Conservation (phyloP, 2,797 vertebrate genomes). For the Argyrosomus regius region DNA sequence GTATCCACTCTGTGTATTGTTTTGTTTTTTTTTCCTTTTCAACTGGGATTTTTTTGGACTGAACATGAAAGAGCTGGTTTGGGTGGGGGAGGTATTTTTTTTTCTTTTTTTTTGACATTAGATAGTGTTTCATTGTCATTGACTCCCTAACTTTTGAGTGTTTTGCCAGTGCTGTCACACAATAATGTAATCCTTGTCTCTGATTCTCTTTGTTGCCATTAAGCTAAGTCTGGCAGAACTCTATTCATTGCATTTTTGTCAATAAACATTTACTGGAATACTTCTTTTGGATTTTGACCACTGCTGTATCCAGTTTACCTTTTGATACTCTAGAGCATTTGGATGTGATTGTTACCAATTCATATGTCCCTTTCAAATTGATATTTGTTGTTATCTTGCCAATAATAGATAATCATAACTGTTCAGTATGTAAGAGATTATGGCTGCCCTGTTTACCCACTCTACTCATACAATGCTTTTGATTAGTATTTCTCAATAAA, state of each 20-base stretch:
- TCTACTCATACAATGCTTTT: slow-evolving; percentile 20
- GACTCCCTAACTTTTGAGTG: slow-evolving; percentile 60
- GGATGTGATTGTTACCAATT: slow-evolving; percentile 33
- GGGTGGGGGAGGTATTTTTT: slow-evolving; percentile 14
- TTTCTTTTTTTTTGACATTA: slow-evolving; percentile 47
- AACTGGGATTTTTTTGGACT: slow-evolving; percentile 39
- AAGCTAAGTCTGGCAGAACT: slow-evolving; percentile 59
- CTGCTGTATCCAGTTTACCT: slow-evolving; percentile 41
- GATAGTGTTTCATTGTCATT: slow-evolving; percentile 50
- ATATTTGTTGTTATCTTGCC: slow-evolving; percentile 36
- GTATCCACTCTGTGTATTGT: slow-evolving; percentile 44
- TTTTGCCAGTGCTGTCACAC: slow-evolving; percentile 63
- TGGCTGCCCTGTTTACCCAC: slow-evolving; percentile 15
- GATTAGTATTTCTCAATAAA: slow-evolving; percentile 3
- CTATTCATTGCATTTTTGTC: slow-evolving; percentile 62
- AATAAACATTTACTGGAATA: slow-evolving; percentile 68
- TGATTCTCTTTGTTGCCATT: slow-evolving; percentile 59
- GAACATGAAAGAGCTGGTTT: slow-evolving; percentile 30
- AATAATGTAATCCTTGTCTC: slow-evolving; percentile 52
- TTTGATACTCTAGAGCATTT: slow-evolving; percentile 51
- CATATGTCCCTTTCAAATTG: slow-evolving; percentile 10
- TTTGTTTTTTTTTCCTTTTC: slow-evolving; percentile 36
- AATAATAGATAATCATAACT: slow-evolving; percentile 31
- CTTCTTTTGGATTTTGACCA: slow-evolving; percentile 47
- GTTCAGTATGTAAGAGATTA: slow-evolving; percentile 33